These are phyloP conservation scores for Standfussiana lucernea DNA, from an alignment of 2,888 invertebrate genomes.

Conservation along the genomic window DNA sequence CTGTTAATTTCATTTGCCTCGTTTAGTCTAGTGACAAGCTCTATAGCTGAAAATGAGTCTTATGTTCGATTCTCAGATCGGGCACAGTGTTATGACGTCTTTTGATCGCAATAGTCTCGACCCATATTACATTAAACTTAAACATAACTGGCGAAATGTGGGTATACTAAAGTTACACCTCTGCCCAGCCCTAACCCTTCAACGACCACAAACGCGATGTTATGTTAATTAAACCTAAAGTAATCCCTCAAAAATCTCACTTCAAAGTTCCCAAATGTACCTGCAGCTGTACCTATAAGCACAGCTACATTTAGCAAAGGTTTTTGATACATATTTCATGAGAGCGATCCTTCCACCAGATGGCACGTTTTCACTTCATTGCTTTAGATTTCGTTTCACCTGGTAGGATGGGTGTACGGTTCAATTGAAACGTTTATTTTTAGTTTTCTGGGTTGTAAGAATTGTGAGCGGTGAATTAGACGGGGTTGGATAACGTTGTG, in stretches of 20 bases:
- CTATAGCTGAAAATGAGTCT: not conserved
- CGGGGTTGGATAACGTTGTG: not conserved
- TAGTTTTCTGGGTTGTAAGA: slow-evolving; percentile 31
- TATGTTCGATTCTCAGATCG: not conserved
- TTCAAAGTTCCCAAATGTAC: not conserved
- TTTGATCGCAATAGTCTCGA: not conserved
- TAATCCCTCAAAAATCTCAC: slow-evolving; percentile 8
- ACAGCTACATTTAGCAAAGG: slow-evolving; percentile 33
- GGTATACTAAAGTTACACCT: not conserved
- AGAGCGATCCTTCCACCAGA: slow-evolving; percentile 66
- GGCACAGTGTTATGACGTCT: not conserved
- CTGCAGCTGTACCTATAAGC: not conserved
- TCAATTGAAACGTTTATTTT: slow-evolving; percentile 48
- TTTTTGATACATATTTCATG: slow-evolving; percentile 76
- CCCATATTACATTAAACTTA: not conserved
- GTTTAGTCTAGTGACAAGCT: not conserved
- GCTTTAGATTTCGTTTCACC: slow-evolving; percentile 68
- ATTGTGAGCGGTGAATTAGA: slow-evolving; percentile 11
- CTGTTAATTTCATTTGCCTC: not conserved
- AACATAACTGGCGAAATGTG: not conserved
- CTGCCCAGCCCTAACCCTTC: not conserved
- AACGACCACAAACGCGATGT: not conserved
- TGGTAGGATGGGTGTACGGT: slow-evolving; percentile 40
- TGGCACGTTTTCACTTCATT: slow-evolving; percentile 76
- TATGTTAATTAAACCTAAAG: slow-evolving; percentile 9